Conservation (phyloP, 2,113 vertebrate species). For the Oxygymnocypris stewartii region DNA sequence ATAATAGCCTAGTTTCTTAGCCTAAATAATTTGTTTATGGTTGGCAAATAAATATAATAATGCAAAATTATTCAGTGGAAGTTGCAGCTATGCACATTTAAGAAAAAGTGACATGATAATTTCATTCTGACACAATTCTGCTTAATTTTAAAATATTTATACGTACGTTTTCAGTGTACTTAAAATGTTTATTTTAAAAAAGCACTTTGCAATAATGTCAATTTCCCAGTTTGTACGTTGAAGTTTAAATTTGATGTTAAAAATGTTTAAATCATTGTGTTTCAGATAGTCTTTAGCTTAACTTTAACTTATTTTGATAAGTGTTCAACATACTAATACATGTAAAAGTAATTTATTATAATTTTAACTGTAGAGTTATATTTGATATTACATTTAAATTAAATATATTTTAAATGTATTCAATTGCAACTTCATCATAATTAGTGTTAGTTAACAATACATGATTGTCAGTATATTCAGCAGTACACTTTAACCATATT, state of each 20-base stretch:
- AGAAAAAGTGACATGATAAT: background rate
- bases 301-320: background rate
- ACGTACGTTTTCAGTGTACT: no score
- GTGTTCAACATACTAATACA: background rate
- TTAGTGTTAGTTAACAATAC: background rate
- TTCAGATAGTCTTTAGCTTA: background rate
- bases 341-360: background rate
- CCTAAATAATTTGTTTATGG: background rate
- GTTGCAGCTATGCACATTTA: background rate
- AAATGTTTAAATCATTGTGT: background rate
- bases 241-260: background rate
- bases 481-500: background rate
- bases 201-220: background rate
- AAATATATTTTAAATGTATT: background rate
- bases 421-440: background rate
- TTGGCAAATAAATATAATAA: background rate
- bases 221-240: background rate
- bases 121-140: background rate
- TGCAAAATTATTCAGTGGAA: background rate
- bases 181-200: background rate
- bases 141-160: no score
- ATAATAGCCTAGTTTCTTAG: background rate
- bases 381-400: background rate
- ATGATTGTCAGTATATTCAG: background rate
- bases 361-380: background rate